Evolutionary conservation across 2,113 vertebrate genomes (phyloP).

Genomic region (Vimba vimba): DNA sequence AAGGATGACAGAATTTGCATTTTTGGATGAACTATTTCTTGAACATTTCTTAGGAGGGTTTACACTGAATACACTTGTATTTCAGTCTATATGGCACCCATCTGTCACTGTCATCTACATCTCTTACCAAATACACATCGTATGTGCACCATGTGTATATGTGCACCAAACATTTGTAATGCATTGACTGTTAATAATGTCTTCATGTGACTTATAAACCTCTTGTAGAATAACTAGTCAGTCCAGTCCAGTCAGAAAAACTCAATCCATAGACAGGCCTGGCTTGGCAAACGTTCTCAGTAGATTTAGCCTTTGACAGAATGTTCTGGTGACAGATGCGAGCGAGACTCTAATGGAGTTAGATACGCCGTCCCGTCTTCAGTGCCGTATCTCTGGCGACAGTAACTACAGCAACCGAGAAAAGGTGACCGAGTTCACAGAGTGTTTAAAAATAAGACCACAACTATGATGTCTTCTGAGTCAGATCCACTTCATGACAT

Average conservation of each 20-base stretch:
- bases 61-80: background rate
- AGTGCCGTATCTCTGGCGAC: background rate
- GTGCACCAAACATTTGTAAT: too few relatives aligned
- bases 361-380: background rate
- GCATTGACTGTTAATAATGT: background rate
- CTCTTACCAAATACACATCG: background rate
- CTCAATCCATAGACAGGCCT: background rate
- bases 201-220: background rate
- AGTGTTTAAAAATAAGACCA: background rate
- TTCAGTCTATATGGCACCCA: background rate
- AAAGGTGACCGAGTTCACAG: slow-evolving; percentile 1
- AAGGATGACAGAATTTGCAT: too few relatives aligned
- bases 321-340: slow-evolving; percentile 13
- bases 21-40: background rate
- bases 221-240: background rate
- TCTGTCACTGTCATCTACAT: background rate
- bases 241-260: background rate
- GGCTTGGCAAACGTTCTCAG: background rate
- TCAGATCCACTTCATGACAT: background rate
- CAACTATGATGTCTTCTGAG: background rate
- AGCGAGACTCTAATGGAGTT: background rate
- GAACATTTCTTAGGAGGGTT: background rate
- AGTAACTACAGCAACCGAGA: slow-evolving; percentile 8
- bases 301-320: background rate
- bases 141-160: too few relatives aligned